Conservation (phyloP, 2,888 invertebrate species). For the Meta bourneti region DNA sequence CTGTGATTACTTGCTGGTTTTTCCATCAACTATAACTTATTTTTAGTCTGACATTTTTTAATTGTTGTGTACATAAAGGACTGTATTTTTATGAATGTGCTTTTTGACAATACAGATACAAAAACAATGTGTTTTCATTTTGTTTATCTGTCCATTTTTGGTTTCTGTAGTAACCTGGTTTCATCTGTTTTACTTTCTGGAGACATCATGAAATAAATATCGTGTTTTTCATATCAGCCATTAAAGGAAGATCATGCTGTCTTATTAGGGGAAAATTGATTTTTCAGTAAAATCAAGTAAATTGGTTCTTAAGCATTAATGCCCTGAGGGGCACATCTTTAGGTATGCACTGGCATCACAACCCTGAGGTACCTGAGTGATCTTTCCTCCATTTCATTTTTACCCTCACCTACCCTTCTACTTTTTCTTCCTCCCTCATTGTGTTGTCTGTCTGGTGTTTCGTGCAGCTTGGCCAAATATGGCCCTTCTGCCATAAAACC, state of each 20-base stretch:
- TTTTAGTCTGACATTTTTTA: constrained; percentile 1
- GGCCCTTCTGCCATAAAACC: too few relatives aligned
- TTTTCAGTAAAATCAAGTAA: neutral
- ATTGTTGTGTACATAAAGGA: neutral
- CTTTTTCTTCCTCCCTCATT: too few relatives aligned
- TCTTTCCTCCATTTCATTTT: too few relatives aligned
- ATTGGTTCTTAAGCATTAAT: too few relatives aligned
- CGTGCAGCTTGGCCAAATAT: too few relatives aligned
- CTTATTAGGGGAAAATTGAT: neutral
- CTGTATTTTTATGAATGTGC: constrained; percentile 18
- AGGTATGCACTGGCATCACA: too few relatives aligned
- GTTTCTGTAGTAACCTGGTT: neutral
- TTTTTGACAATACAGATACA: neutral
- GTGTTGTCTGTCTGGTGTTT: too few relatives aligned
- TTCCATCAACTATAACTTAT: constrained; percentile 28
- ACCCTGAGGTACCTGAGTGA: too few relatives aligned
- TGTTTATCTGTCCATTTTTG: neutral
- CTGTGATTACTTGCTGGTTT: constrained; percentile 35
- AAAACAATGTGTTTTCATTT: neutral
- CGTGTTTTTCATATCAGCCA: neutral
- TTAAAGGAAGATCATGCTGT: neutral
- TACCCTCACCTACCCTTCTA: too few relatives aligned
- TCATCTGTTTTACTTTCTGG: too few relatives aligned
- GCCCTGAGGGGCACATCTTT: too few relatives aligned
- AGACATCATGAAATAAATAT: too few relatives aligned